Evolutionary conservation across 2,888 invertebrate genomes (phyloP), one percentile per base, ranked within the genome.

Genomic region (Gibbula magus): DNA sequence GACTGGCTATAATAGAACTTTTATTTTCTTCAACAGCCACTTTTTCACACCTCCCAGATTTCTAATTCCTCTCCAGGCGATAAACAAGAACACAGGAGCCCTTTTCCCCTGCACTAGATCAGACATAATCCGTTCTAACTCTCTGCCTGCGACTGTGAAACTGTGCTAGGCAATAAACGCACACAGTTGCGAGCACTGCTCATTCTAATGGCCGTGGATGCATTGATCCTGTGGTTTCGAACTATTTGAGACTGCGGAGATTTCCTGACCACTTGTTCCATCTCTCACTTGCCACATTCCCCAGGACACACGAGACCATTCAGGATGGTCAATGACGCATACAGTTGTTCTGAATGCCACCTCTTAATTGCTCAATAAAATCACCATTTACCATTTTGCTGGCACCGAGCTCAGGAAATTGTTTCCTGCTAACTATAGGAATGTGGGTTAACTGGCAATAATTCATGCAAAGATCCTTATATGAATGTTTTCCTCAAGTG

Each of bases 341-440:
- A 16, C 25, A 25, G 29, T 61, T 25, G 25, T 25, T 61, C 61
- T 61, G n/a, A 61, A 61, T 61, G n/a, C 61, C 61, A 61, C 61
- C 29, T 61, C 61, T 16, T 61, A 61, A 61, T 61, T 61, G 29
- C 29, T 29, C 61, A 25, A 25, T 61, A 29, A 61, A 61, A 61
- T 61, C 29, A 29, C 29, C 25, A 61, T 61, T 61, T 29, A 29
- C 61, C 61, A 61, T 61, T 61, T 61, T 29, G 25, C 61, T 29
- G 61, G 61, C 61, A 61, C 61, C 61, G 20, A 61, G 61, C 61
- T 29, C 61, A 61, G 61, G 61, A 61, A 61, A 61, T 61, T n/a
- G 61, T 18, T 54, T 61, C 61, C 61, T 61, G 61, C 61, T 29
- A 25, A 29, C 61, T 61, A 13, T 29, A 61, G 16, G 8, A 45